These are phyloP conservation scores for Diachasma alloeum DNA, from an alignment of 1,140 invertebrate genomes.

Conservation along the genomic window DNA sequence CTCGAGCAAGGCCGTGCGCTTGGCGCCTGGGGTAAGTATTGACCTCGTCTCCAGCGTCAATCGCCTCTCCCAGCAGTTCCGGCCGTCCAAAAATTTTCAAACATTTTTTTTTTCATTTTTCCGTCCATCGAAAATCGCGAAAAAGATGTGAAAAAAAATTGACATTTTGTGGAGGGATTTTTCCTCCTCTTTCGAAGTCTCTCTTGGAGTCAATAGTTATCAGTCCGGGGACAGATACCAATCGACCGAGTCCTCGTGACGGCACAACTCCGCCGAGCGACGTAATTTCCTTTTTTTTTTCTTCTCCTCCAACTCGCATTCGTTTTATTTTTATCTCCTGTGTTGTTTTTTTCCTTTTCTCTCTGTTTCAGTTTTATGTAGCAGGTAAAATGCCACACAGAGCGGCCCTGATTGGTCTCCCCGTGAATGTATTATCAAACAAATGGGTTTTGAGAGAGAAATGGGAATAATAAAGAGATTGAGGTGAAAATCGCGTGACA, in stretches of 20 bases:
- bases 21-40: background rate
- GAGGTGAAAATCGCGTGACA: background rate
- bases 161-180: too few species aligned
- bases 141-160: too few species aligned
- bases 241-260: slow-evolving; percentile 34
- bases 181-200: background rate
- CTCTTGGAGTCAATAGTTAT: background rate
- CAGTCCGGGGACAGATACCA: slow-evolving; percentile 35
- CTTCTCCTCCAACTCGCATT: background rate
- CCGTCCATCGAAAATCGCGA: background rate
- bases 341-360: background rate
- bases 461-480: background rate
- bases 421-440: background rate
- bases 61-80: too few species aligned
- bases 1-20: slow-evolving; percentile 34
- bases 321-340: slow-evolving; percentile 4
- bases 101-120: background rate
- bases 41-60: background rate
- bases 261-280: slow-evolving; percentile 13
- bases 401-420: background rate
- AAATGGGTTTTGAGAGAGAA: background rate
- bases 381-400: slow-evolving; percentile 7
- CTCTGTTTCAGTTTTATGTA: background rate
- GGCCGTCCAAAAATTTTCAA: too few species aligned
- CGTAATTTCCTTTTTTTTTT: slow-evolving; percentile 21